phyloP scores from a whole-genome alignment of 1,140 invertebrate genomes.

The Ridgeia piscesae region DNA sequence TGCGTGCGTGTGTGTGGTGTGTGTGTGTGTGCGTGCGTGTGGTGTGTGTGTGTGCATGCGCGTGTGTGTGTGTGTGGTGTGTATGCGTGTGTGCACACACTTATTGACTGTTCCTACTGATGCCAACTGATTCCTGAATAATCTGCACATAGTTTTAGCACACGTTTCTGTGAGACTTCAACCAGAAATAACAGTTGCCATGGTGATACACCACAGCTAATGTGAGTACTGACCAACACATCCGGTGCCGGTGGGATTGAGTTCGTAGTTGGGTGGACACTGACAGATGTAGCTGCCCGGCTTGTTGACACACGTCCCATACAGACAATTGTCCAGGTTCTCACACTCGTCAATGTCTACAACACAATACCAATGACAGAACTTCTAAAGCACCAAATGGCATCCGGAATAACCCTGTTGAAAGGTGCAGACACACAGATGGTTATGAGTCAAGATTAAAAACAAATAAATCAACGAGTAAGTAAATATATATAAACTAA shows the following conservation, averaged over 20 bases:
- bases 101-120: background rate
- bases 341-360: conserved; percentile 67
- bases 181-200: background rate
- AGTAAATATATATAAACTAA: too few relatives aligned
- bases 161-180: background rate
- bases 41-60: background rate
- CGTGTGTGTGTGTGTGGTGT: background rate
- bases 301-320: conserved; percentile 73
- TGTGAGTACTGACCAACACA: conserved; percentile 66
- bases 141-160: background rate
- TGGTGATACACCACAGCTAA: background rate
- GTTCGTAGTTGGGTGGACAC: conserved; percentile 69
- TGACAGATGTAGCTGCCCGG: conserved; percentile 78
- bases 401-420: too few relatives aligned
- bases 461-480: too few relatives aligned
- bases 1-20: background rate
- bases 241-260: conserved; percentile 68
- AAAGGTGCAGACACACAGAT: too few relatives aligned
- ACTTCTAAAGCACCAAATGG: too few relatives aligned
- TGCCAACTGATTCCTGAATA: background rate
- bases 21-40: background rate
- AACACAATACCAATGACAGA: background rate
- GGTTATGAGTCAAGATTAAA: too few relatives aligned
- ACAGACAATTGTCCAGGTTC: conserved; percentile 64
- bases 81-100: background rate